Conservation (phyloP, 53 echinoderm and acorn worm genomes). For the Astropecten irregularis region DNA sequence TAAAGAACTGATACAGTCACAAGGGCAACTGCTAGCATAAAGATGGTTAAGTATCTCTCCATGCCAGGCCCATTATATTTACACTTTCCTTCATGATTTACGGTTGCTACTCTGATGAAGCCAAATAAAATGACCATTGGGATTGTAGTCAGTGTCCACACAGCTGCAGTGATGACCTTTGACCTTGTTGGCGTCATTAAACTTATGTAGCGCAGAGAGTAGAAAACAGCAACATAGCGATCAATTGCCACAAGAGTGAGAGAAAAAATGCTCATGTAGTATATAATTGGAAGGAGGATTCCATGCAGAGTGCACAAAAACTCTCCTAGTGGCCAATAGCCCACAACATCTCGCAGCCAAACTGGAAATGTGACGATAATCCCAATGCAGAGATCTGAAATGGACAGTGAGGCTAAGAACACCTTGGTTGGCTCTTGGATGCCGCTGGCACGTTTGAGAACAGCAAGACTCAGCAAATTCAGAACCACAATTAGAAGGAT, state of each 20-base stretch:
- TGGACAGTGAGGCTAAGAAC: conserved; percentile 9
- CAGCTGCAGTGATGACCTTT: neutral
- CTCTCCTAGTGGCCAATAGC: neutral
- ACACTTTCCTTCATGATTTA: no score
- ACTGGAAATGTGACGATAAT: neutral
- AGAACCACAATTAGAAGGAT: neutral
- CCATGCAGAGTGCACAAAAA: neutral
- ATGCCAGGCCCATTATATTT: no score
- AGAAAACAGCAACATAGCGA: conserved; percentile 2
- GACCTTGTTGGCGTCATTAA: neutral
- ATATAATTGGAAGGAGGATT: neutral
- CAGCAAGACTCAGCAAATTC: neutral
- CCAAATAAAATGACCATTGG: neutral
- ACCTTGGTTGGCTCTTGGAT: conserved; percentile 6
- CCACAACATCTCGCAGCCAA: no score
- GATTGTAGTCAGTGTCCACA: neutral
- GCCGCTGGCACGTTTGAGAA: neutral
- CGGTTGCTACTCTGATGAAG: neutral
- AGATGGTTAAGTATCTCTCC: no score
- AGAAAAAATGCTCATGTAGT: neutral
- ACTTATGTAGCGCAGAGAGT: conserved; percentile 16
- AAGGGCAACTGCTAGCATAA: no score
- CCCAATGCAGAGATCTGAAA: conserved; percentile 6
- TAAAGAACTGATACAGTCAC: neutral
- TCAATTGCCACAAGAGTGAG: neutral